Evolutionary conservation across 2,113 vertebrate species (phyloP), one percentile per base, ranked within the genome.

Genomic region (Melanostigma gelatinosum): DNA sequence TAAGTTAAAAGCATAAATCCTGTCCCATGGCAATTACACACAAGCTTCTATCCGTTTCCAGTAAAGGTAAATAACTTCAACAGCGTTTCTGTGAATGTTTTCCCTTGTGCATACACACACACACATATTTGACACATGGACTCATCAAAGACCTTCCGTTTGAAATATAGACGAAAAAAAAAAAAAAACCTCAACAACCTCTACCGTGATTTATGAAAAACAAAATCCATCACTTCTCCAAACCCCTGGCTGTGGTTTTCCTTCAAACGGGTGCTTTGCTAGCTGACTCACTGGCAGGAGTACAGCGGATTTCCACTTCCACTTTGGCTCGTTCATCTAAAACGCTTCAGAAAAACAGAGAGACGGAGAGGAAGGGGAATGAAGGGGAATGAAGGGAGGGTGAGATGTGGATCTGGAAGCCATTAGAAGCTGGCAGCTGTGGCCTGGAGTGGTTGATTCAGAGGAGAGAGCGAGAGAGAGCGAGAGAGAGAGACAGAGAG

Each of bases 241-340:
- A 73, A 79, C 66, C 77, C 54, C 67, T 46, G 81, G 27, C 75
- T 88, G 91, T 46, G 92, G 92, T 89, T 93, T 91, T 89, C 80
- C 83, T 93, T 91, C 86, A 88, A 89, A 89, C 70, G 82, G 74
- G 75, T 54, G 83, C 86, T 70, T 70, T 61, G 90, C 68, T 62
- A 57, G 76, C 83, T 94, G 92, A 94, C 85, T 93, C 93, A 94
- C 76, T 77, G 80, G 87, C 83, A 90, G 79, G 79, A 91, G 89
- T 71, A 75, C 80, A 34, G 76, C 88, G 80, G 89, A 89, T 94
- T 94, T 94, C 93, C 91, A 93, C 92, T 92, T 94, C 92, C 92
- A 94, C 86, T 91, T 89, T 89, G 89, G 87, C 85, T 78, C 8
- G 71, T 36, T 91, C 80, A 75, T 88, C 79, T 73, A 71, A 92